Evolutionary conservation across 2,888 invertebrate species (phyloP), one percentile per base, ranked within the genome.

Genomic region (Caenorhabditis sinica): DNA sequence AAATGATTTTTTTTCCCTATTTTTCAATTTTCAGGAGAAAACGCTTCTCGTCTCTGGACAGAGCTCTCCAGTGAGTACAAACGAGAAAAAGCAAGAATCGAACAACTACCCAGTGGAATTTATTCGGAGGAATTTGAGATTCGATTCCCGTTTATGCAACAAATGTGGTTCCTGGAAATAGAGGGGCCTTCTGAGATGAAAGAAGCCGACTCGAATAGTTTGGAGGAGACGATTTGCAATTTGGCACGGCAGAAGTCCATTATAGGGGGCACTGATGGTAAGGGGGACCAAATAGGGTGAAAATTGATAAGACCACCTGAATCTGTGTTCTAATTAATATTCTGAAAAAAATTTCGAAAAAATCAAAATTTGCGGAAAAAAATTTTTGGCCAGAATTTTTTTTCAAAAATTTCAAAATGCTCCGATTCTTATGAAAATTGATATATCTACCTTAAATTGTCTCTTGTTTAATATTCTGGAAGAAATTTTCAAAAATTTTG

Each of bases 161-260:
- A 72, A 56, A 80, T 80, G 80, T 80, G 80, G 80, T 80, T 80
- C 72, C 17, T 80, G 72, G 80, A 80, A 17, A 60, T 69, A 8
- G 68, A 61, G 40, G 69, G 58, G 8, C 49, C 25, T 20, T 20
- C 77, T 11, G 79, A 75, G n/a, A 43, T 75, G 66, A 75, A 75
- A 30, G 75, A 75, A 9, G 75, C 75, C 56, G 75, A 75, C 30
- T 75, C 75, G 75, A 75, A 75, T 30, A 75, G 66, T 58, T 17
- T 65, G 20, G 75, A 75, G n/a, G 75, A 75, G 66, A 56, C 75
- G 15, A 75, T 75, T 66, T 30, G 13, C 20, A 66, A 65, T 56
- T 58, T 75, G 33, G 63, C 74, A 13, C 23, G 63, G 28, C 65
- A 53, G 15, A 63, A 74, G 36, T 51, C 49, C 11, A 74, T 25